These are phyloP conservation scores for Candidula unifasciata DNA, from an alignment of 2,888 invertebrate genomes.

Conservation along the genomic window DNA sequence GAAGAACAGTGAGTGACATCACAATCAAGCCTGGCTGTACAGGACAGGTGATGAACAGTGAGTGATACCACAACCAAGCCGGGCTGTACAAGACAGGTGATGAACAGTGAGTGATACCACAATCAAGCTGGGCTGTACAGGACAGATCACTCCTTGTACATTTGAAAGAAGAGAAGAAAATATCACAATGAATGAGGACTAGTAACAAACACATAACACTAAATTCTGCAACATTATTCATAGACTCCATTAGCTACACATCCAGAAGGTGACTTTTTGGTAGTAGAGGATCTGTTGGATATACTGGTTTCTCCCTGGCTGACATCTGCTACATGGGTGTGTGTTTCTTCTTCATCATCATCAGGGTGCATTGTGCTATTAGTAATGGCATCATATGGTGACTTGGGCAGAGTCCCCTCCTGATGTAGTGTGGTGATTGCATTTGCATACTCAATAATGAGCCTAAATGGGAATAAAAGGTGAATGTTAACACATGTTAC, in stretches of 20 bases:
- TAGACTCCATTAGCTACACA: not conserved
- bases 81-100: too few relatives aligned
- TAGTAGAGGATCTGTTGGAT: not conserved
- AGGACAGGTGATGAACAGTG: too few relatives aligned
- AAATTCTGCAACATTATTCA: not conserved
- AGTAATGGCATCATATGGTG: not conserved
- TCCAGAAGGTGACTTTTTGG: not conserved
- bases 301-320: not conserved
- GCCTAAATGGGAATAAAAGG: slow-evolving; percentile 4
- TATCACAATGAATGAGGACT: too few relatives aligned
- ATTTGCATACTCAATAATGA: slow-evolving; percentile 42
- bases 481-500: not conserved
- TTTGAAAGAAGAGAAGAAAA: too few relatives aligned
- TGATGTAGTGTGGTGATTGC: slow-evolving; percentile 40
- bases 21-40: too few relatives aligned
- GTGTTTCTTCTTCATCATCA: not conserved
- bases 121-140: too few relatives aligned
- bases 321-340: not conserved
- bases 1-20: too few relatives aligned
- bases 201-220: not conserved
- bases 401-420: slow-evolving; percentile 9
- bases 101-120: too few relatives aligned
- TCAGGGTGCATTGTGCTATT: not conserved
- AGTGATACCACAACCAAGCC: too few relatives aligned
- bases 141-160: too few relatives aligned